Evolutionary conservation across 2,888 invertebrate species (phyloP).

Genomic region (Poecilobothrus nobilitatus): DNA sequence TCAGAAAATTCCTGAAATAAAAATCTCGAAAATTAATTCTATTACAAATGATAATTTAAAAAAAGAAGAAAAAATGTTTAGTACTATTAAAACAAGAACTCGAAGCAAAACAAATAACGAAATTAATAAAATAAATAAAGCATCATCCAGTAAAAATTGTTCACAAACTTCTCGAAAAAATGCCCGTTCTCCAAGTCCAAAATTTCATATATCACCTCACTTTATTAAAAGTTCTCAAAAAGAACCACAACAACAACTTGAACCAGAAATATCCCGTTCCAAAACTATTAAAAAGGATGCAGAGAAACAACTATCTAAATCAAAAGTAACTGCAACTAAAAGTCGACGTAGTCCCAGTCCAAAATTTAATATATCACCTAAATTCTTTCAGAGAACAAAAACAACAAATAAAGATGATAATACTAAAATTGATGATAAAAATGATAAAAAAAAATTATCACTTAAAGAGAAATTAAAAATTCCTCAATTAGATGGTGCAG

Average conservation of each 20-base stretch:
- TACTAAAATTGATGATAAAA: too few relatives aligned
- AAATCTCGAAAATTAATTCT: constrained; percentile 26
- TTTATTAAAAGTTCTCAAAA: background rate
- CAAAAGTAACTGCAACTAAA: background rate
- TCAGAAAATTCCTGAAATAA: constrained; percentile 26
- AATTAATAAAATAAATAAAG: background rate
- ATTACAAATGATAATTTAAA: background rate
- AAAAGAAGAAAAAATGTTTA: background rate
- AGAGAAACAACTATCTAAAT: background rate
- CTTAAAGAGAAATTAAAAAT: constrained; percentile 23
- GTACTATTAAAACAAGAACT: background rate
- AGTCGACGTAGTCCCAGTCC: constrained; percentile 29
- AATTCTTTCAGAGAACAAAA: constrained; percentile 28
- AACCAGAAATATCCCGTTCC: background rate
- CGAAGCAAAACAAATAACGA: constrained; percentile 13
- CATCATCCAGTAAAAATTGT: background rate
- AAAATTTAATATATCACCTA: constrained; percentile 31
- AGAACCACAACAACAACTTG: constrained; percentile 23
- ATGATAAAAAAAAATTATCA: background rate
- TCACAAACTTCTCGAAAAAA: background rate
- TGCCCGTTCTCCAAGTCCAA: constrained; percentile 18
- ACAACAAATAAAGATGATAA: background rate
- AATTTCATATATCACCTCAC: constrained; percentile 9
- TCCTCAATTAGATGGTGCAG: constrained; percentile 51
- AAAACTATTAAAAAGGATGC: background rate